Conservation (phyloP, 2,888 invertebrate genomes). For the Catocala fraxini region DNA sequence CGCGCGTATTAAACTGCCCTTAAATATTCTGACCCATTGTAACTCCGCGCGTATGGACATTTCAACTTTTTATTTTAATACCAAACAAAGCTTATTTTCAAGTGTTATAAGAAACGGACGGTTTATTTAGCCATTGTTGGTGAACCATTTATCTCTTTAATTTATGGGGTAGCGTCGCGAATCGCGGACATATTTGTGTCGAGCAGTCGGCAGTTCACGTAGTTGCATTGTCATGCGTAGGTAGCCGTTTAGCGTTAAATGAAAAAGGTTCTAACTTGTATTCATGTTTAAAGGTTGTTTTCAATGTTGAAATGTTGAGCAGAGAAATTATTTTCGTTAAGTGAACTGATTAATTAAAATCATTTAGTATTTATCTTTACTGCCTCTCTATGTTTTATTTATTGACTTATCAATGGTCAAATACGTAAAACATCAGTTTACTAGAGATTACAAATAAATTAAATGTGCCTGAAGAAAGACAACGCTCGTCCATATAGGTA, state of each 20-base stretch:
- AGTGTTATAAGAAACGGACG: constrained; percentile 79
- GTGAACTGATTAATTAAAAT: too few species aligned
- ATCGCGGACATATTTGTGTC: constrained; percentile 79
- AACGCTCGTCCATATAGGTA: too few species aligned
- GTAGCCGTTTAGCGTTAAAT: constrained; percentile 39
- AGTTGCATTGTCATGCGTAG: constrained; percentile 64
- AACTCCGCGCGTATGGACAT: constrained; percentile 68
- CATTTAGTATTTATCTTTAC: background rate
- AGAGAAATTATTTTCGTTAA: too few species aligned
- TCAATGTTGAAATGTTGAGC: background rate
- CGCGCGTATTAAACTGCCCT: constrained; percentile 68
- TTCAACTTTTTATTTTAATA: constrained; percentile 76
- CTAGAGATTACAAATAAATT: too few species aligned
- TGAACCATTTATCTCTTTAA: constrained; percentile 84
- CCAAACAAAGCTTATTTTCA: constrained; percentile 80
- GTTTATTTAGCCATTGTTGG: constrained; percentile 85
- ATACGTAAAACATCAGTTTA: too few species aligned
- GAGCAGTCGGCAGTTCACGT: constrained; percentile 59
- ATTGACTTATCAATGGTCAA: background rate
- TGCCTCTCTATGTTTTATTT: background rate
- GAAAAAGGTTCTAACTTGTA: constrained; percentile 14
- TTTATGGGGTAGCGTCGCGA: constrained; percentile 83
- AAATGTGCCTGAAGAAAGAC: too few species aligned
- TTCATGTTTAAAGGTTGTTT: constrained; percentile 4
- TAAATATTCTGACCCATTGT: constrained; percentile 76